Evolutionary conservation across 2,797 vertebrate species (phyloP).

Genomic region (Mionectes olivaceus): DNA sequence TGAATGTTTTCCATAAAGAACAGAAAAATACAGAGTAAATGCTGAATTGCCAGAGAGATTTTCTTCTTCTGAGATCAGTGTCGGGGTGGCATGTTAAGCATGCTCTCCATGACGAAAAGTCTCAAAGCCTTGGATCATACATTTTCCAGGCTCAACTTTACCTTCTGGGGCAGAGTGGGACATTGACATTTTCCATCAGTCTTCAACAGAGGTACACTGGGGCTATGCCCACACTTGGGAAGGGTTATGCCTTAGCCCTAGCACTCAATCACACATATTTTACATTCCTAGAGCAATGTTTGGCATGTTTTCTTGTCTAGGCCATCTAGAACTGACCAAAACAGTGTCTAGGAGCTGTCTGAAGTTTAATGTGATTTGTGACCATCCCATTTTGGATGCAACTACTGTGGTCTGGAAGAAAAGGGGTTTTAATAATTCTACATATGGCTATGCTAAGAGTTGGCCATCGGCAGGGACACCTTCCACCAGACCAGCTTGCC

Average conservation of each 20-base stretch:
- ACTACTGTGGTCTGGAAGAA: background rate
- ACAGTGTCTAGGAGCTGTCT: background rate
- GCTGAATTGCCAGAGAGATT: background rate
- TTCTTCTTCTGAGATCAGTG: background rate
- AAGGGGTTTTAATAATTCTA: background rate
- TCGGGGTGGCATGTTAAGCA: background rate
- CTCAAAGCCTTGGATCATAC: background rate
- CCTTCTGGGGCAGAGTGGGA: background rate
- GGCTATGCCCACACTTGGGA: background rate
- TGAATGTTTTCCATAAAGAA: background rate
- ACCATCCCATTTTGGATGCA: background rate
- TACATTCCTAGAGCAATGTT: background rate
- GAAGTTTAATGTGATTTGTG: background rate
- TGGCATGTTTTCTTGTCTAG: slow-evolving; percentile 2
- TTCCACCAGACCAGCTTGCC: background rate
- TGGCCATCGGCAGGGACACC: background rate
- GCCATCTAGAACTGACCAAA: background rate
- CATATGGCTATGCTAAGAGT: background rate
- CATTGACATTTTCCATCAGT: background rate
- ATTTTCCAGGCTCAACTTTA: background rate
- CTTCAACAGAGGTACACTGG: background rate
- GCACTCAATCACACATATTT: background rate
- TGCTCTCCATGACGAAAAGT: background rate
- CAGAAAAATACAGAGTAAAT: background rate
- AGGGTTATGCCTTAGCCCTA: background rate